These are phyloP conservation scores for Neodiprion lecontei DNA, from an alignment of 1,140 invertebrate species.

Conservation along the genomic window DNA sequence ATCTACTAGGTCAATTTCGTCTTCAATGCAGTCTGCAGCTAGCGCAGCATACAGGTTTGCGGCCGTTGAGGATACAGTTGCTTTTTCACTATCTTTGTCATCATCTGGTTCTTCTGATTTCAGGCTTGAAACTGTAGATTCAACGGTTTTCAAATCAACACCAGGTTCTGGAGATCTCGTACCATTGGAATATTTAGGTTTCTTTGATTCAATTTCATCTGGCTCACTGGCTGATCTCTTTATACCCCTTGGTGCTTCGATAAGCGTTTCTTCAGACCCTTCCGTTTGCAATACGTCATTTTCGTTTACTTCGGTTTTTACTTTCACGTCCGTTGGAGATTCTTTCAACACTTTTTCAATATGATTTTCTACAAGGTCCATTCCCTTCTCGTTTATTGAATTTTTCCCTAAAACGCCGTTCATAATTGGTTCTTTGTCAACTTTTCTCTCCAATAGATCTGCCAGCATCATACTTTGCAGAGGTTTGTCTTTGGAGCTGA, in stretches of 20 bases:
- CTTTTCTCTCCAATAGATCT: conserved; percentile 71
- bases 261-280: conserved; percentile 51
- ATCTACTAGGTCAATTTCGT: conserved; percentile 69
- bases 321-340: conserved; percentile 49
- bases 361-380: conserved; percentile 70
- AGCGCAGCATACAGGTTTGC: conserved; percentile 75
- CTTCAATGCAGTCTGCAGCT: conserved; percentile 74
- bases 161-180: conserved; percentile 53
- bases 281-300: conserved; percentile 42
- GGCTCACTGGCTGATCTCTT: conserved; percentile 56
- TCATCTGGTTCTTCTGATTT: conserved; percentile 61
- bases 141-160: conserved; percentile 55
- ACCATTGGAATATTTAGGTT: conserved; percentile 63
- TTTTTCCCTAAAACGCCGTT: conserved; percentile 69
- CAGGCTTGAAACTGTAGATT: conserved; percentile 55
- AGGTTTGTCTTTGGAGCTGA: conserved; percentile 55
- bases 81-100: conserved; percentile 55
- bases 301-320: conserved; percentile 38
- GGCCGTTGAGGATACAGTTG: conserved; percentile 72
- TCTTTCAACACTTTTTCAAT: conserved; percentile 65
- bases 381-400: conserved; percentile 67
- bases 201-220: conserved; percentile 59
- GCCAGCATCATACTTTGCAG: conserved; percentile 68
- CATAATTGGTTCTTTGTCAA: conserved; percentile 68
- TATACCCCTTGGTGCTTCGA: conserved; percentile 52